These are phyloP conservation scores for Dolichallabes microphthalmus DNA, from an alignment of 2,113 vertebrate genomes.

Conservation along the genomic window DNA sequence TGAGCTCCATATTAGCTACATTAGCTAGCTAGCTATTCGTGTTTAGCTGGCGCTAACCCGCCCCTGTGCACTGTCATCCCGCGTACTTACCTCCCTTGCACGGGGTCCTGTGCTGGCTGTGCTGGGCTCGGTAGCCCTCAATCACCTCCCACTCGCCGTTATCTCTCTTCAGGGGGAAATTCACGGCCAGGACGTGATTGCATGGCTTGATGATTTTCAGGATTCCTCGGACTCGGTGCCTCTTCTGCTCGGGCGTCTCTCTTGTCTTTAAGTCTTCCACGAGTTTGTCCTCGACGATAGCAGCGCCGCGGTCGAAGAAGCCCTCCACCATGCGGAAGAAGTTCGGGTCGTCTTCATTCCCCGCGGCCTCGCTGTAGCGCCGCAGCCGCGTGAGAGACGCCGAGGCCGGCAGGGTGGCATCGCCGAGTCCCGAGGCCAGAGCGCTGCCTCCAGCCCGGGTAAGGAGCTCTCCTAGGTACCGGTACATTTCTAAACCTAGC, in stretches of 20 bases:
- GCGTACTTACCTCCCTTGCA: constrained; percentile 82
- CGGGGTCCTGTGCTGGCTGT: constrained; percentile 94
- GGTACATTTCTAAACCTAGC: constrained; percentile 73
- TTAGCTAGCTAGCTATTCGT: not conserved
- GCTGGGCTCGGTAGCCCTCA: constrained; percentile 91
- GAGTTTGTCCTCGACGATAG: constrained; percentile 91
- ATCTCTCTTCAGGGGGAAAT: constrained; percentile 90
- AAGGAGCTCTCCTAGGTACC: constrained; percentile 78
- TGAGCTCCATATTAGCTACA: not conserved
- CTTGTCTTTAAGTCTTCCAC: constrained; percentile 83
- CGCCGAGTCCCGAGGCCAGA: constrained; percentile 59
- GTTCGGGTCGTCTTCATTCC: constrained; percentile 83
- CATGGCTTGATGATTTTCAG: constrained; percentile 92
- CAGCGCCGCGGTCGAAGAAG: constrained; percentile 90
- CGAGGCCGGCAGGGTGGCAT: constrained; percentile 56
- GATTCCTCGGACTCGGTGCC: constrained; percentile 86
- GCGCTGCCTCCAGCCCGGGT: constrained; percentile 69
- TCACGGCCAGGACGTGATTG: constrained; percentile 89
- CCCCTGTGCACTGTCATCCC: not conserved
- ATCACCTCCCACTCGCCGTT: constrained; percentile 92
- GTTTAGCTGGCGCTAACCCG: not conserved
- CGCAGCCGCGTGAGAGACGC: constrained; percentile 64
- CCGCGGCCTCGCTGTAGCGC: constrained; percentile 80
- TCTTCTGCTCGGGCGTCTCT: constrained; percentile 84
- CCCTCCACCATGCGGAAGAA: constrained; percentile 97